phyloP scores from a whole-genome alignment of 2,113 vertebrate species.

The Eublepharis macularius region DNA sequence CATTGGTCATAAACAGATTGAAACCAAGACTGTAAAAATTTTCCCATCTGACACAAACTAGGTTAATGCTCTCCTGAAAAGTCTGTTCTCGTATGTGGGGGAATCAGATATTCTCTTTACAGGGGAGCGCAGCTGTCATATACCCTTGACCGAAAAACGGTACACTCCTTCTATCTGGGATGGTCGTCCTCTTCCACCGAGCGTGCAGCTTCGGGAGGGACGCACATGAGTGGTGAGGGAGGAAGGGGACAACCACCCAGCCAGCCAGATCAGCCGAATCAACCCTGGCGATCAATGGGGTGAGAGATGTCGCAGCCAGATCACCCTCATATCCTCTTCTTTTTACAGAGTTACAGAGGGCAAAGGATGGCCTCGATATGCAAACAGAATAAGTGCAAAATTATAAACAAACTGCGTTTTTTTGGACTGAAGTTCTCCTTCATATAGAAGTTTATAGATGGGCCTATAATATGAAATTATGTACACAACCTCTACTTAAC shows the following conservation, averaged over 20 bases:
- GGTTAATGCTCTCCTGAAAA: background rate
- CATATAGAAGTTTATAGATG: slow-evolving; percentile 4
- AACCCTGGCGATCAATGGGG: no score
- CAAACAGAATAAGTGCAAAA: slow-evolving; percentile 50
- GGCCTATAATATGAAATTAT: slow-evolving; percentile 13
- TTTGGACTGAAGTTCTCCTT: background rate
- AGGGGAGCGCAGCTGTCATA: no score
- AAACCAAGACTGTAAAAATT: background rate
- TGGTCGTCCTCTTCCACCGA: no score
- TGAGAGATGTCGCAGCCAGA: no score
- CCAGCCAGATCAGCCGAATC: no score
- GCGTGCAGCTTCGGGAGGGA: no score
- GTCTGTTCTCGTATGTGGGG: slow-evolving; percentile 22
- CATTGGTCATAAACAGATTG: background rate
- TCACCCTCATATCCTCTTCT: no score
- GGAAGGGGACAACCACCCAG: no score
- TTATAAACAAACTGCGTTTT: background rate
- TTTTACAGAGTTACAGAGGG: no score
- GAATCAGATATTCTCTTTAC: background rate
- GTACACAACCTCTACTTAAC: slow-evolving; percentile 15
- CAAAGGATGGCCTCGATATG: background rate
- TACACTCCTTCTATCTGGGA: no score
- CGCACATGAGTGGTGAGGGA: no score
- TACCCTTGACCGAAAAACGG: no score
- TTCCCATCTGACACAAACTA: background rate